Evolutionary conservation across 2,888 invertebrate species (phyloP).

Genomic region (Hedychridium roseum): DNA sequence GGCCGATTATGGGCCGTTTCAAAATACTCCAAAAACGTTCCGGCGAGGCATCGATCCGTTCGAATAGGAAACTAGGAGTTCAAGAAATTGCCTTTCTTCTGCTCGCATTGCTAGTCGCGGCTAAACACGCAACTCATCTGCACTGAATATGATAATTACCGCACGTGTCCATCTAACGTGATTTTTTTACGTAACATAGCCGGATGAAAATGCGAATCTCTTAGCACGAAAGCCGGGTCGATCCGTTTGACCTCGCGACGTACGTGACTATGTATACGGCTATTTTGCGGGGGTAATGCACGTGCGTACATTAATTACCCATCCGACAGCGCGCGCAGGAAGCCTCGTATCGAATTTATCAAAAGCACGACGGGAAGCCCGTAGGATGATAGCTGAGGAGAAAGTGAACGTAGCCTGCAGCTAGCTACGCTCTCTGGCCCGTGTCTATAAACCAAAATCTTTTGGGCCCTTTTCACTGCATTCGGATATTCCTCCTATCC

Average conservation of each 20-base stretch:
- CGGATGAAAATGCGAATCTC: constrained; percentile 4
- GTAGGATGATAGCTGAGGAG: constrained; percentile 37
- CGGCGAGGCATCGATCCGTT: too few species aligned
- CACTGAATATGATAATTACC: not conserved
- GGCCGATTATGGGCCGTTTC: not conserved
- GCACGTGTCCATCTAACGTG: not conserved
- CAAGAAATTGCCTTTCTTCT: too few species aligned
- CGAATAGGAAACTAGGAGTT: too few species aligned
- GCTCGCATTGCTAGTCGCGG: too few species aligned
- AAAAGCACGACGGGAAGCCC: constrained; percentile 54
- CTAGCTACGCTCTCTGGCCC: too few species aligned
- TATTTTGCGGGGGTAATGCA: constrained; percentile 27
- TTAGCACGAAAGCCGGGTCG: constrained; percentile 15
- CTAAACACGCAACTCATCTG: too few species aligned
- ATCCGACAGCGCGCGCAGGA: constrained; percentile 39
- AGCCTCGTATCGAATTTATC: constrained; percentile 56
- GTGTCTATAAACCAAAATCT: too few species aligned
- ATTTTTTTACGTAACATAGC: constrained; percentile 6
- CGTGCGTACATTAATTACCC: constrained; percentile 38
- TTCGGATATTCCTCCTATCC: too few species aligned
- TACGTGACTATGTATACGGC: not conserved
- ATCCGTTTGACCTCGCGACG: constrained; percentile 18
- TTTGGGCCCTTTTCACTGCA: too few species aligned
- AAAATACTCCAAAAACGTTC: too few species aligned
- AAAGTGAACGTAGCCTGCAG: too few species aligned